Base-by-base conservation (phyloP, 1,140 invertebrate genomes). In the Dendroctonus ponderosae region DNA sequence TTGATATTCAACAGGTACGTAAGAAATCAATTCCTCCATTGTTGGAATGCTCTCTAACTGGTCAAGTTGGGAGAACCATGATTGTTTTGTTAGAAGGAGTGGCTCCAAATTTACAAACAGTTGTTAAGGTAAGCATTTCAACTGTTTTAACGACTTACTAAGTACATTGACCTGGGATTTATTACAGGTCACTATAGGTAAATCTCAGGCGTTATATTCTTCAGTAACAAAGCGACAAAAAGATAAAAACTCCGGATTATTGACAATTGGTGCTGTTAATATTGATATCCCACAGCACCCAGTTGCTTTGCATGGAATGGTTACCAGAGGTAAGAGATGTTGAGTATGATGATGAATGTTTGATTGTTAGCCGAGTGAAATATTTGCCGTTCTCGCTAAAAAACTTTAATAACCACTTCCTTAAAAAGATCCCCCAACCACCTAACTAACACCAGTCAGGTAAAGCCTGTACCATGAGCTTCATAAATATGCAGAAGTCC, bases 261-360 rank as follows among this genome's bases (percentile, higher is more conserved):
- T 96, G 0, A 93, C 91, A 5, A 85, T 98, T 51, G 95, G 95
- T 0, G 87, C 90, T 41, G 90, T 98, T 0, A 88, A 92, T 70
- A 89, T 98, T 54, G 93, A 97, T 78, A 96, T 98, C 75, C 96
- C 96, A 3, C 95, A 98, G 77, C 96, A 98, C 83, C 96, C 96
- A 0, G 93, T 97, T 0, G 94, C 92, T 39, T 81, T 98, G 58
- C 96, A 98, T 78, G 94, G 94, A 53, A 97, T 98, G 92, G 95
- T 98, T 88, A 96, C 95, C 0, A 84, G 96, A 71, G 93, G 66
- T 67, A 44, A 44, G 8, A 59, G 15, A 59, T 46, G 14, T n/a
- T n/a, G n/a, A n/a, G n/a, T n/a, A n/a, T n/a, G n/a, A n/a, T n/a
- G n/a, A n/a, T n/a, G n/a, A n/a, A n/a, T n/a, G n/a, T n/a, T n/a